A percentile compares a stretch with the other conserved stretches of the same genome.
phyloP scores from a whole-genome alignment of 1,140 invertebrate genomes.

The Cotesia vestalis region DNA sequence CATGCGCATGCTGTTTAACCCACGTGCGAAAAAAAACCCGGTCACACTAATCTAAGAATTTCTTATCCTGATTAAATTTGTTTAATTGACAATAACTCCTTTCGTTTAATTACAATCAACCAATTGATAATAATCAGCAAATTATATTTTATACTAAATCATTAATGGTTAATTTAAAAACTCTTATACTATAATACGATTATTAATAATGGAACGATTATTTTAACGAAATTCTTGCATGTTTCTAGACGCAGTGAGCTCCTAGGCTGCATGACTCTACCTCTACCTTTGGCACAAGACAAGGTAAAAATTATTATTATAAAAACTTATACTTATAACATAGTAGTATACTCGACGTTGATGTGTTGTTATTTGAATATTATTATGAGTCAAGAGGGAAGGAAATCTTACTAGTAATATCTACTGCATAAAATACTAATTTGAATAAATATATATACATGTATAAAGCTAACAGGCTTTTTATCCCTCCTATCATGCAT shows the following conservation, averaged over 20 bases:
- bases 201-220: too few relatives aligned
- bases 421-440: constrained; percentile 9
- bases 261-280: constrained; percentile 76
- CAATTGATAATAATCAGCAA: too few relatives aligned
- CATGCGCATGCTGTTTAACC: constrained; percentile 54
- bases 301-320: constrained; percentile 62
- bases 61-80: neutral
- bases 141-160: too few relatives aligned
- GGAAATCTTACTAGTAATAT: neutral
- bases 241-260: constrained; percentile 72
- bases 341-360: neutral
- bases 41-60: constrained; percentile 22
- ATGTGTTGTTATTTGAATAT: constrained; percentile 16
- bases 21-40: constrained; percentile 53
- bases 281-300: constrained; percentile 70
- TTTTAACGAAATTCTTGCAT: constrained; percentile 36
- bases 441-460: constrained; percentile 22
- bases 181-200: neutral
- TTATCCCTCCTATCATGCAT: constrained; percentile 42
- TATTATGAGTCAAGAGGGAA: neutral
- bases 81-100: neutral
- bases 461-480: constrained; percentile 17
- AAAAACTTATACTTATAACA: neutral
- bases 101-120: too few relatives aligned
- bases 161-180: too few relatives aligned